Conservation (phyloP, 2,888 invertebrate species). For the Oligia strigilis region DNA sequence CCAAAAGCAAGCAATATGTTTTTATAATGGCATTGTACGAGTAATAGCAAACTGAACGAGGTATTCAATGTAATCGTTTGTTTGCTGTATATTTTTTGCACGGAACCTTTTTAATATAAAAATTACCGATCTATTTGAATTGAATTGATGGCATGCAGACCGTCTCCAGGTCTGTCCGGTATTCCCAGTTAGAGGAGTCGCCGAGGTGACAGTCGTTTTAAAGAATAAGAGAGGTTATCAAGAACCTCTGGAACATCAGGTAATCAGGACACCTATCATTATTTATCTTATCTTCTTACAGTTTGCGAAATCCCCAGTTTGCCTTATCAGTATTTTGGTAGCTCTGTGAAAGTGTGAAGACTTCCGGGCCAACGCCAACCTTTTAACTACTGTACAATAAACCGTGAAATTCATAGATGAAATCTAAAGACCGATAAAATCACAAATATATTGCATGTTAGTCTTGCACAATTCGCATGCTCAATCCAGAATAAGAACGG, state of each 20-base stretch:
- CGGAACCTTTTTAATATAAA: background rate
- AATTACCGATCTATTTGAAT: background rate
- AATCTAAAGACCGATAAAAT: slow-evolving; percentile 11
- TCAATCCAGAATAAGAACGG: slow-evolving; percentile 36
- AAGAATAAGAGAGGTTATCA: too few relatives aligned
- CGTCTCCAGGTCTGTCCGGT: background rate
- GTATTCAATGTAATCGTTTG: background rate
- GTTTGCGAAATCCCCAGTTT: fast-evolving
- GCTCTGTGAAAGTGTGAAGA: background rate
- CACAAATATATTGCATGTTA: slow-evolving; percentile 30
- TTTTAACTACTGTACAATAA: slow-evolving; percentile 24
- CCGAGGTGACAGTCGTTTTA: too few relatives aligned
- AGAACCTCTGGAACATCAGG: background rate
- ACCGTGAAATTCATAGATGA: slow-evolving; percentile 12
- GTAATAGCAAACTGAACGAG: slow-evolving; percentile 15
- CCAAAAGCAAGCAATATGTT: slow-evolving; percentile 52
- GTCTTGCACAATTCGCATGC: slow-evolving; percentile 30
- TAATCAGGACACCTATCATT: background rate
- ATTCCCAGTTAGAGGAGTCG: background rate
- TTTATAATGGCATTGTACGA: slow-evolving; percentile 46
- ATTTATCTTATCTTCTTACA: background rate
- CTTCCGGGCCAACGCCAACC: background rate
- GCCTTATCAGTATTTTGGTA: background rate
- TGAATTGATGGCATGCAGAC: background rate
- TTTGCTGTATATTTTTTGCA: slow-evolving; percentile 25